Evolutionary conservation across 2,888 invertebrate genomes (phyloP).

Genomic region (Protodeltote pygarga): DNA sequence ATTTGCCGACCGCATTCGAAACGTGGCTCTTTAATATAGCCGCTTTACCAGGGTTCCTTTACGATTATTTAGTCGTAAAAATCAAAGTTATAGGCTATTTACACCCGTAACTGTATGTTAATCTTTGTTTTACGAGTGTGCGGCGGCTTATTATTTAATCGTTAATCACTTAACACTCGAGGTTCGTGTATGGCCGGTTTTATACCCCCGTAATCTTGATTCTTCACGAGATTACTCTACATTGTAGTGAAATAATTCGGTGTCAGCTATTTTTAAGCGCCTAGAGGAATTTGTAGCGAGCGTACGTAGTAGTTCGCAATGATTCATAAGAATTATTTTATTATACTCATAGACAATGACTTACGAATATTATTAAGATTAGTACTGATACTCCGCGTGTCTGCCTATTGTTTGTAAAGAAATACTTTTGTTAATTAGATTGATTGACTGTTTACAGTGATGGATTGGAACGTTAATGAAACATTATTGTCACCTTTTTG

Average conservation of each 20-base stretch:
- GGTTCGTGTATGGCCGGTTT: conserved; percentile 70
- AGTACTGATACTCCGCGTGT: conserved; percentile 14
- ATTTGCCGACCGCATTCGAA: conserved; percentile 35
- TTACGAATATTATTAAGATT: conserved; percentile 38
- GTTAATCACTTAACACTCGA: conserved; percentile 83
- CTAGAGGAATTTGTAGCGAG: conserved; percentile 45
- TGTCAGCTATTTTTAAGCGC: conserved; percentile 49
- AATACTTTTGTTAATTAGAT: conserved; percentile 5
- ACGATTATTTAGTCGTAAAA: conserved; percentile 88
- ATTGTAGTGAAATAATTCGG: conserved; percentile 44
- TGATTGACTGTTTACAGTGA: conserved; percentile 8
- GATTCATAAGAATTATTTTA: conserved; percentile 42
- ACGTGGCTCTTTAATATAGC: conserved; percentile 61
- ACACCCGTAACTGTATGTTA: conserved; percentile 86
- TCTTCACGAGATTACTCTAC: conserved; percentile 50
- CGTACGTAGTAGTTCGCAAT: conserved; percentile 25
- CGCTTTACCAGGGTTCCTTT: conserved; percentile 81
- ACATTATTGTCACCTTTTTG: conserved; percentile 1
- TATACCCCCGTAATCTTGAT: conserved; percentile 59
- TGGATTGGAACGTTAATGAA: conserved; percentile 1
- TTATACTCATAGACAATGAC: conserved; percentile 17
- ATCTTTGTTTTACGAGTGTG: conserved; percentile 85
- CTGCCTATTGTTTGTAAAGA: conserved; percentile 17
- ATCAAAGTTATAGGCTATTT: conserved; percentile 88
- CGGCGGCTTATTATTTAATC: conserved; percentile 84